A percentile compares a stretch with the other conserved stretches of the same genome.
Conservation (phyloP, 2,113 vertebrate genomes). For the Collichthys lucidus region DNA sequence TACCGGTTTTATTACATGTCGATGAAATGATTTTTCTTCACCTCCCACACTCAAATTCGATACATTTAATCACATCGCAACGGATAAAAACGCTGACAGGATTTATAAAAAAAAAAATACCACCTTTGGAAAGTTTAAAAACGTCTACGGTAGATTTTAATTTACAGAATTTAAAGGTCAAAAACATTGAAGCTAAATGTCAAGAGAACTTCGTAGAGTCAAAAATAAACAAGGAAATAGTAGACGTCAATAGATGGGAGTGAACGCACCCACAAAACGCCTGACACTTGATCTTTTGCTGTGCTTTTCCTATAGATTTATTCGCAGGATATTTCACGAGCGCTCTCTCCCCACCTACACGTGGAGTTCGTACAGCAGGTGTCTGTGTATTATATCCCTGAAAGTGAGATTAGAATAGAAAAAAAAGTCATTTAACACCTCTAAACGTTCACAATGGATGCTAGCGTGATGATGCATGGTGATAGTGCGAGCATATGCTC, state of each 20-base stretch:
- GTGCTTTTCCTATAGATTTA: too few species aligned
- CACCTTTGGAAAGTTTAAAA: not conserved
- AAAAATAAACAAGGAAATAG: too few species aligned
- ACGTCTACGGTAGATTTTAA: slow-evolving; percentile 6
- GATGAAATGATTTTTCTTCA: slow-evolving; percentile 26
- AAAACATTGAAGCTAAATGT: not conserved
- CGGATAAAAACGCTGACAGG: slow-evolving; percentile 39
- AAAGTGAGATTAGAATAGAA: slow-evolving; percentile 23
- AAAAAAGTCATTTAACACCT: not conserved
- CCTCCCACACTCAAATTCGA: slow-evolving; percentile 29
- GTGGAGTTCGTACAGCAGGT: not conserved
- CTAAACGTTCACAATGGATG: slow-evolving; percentile 48
- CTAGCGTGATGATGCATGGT: not conserved
- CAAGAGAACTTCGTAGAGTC: not conserved
- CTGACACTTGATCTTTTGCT: too few species aligned
- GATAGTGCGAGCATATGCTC: not conserved
- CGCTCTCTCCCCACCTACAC: slow-evolving; percentile 20
- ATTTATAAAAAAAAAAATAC: slow-evolving; percentile 15
- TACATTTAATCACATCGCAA: slow-evolving; percentile 33
- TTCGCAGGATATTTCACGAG: too few species aligned
- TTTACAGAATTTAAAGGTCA: not conserved
- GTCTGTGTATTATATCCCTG: slow-evolving; percentile 27
- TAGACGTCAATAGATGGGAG: too few species aligned
- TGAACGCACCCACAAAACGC: too few species aligned
- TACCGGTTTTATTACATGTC: slow-evolving; percentile 31